phyloP scores from a whole-genome alignment of 2,888 invertebrate species.

The Tachystola acroxantha region DNA sequence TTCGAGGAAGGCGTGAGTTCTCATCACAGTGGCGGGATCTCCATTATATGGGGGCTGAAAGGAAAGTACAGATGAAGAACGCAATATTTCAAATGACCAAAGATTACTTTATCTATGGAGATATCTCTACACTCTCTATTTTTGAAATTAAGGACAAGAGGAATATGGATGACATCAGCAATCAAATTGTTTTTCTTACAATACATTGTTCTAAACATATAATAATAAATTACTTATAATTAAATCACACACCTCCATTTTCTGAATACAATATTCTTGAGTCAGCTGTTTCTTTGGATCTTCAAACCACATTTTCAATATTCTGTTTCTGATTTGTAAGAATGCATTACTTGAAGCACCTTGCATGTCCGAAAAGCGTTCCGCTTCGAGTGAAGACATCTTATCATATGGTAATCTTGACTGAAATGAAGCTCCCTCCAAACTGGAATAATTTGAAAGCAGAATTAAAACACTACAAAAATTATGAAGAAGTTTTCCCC shows the following conservation, averaged over 20 bases:
- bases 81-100: no score
- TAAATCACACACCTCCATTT: slow-evolving; percentile 79
- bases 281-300: slow-evolving; percentile 95
- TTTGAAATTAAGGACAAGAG: no score
- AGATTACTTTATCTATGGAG: no score
- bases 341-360: slow-evolving; percentile 92
- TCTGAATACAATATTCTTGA: slow-evolving; percentile 87
- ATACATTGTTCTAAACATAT: no score
- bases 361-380: slow-evolving; percentile 94
- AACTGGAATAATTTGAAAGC: slow-evolving; percentile 51
- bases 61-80: slow-evolving; percentile 1
- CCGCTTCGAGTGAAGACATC: slow-evolving; percentile 95
- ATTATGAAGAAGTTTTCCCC: no score
- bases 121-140: no score
- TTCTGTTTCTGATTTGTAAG: slow-evolving; percentile 92
- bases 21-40: slow-evolving; percentile 88
- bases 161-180: no score
- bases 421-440: slow-evolving; percentile 96
- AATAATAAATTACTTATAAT: no score
- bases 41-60: slow-evolving; percentile 92
- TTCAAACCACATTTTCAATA: slow-evolving; percentile 96
- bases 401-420: slow-evolving; percentile 96
- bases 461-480: slow-evolving; percentile 18
- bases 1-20: slow-evolving; percentile 94
- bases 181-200: no score